Evolutionary conservation across 2,888 invertebrate genomes (phyloP).

Genomic region (Synergus umbraculus): DNA sequence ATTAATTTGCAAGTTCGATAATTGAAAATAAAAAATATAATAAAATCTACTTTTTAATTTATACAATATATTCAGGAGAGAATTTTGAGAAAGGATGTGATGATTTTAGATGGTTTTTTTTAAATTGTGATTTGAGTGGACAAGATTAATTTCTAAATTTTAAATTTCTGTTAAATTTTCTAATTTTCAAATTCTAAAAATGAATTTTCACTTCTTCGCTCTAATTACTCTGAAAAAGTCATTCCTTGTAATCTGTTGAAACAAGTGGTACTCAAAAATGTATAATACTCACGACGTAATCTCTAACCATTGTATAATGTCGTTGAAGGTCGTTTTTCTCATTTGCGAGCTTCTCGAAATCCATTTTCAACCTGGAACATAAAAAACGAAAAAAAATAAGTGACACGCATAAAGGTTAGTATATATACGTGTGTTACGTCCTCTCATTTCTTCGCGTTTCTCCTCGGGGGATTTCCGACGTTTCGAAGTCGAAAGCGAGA

Average conservation of each 20-base stretch:
- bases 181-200: neutral
- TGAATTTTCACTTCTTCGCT: neutral
- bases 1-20: too few species aligned
- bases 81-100: neutral
- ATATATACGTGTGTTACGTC: slow-evolving; percentile 28
- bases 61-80: too few species aligned
- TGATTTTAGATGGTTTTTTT: too few species aligned
- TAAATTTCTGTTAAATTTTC: too few species aligned
- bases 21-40: too few species aligned
- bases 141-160: neutral
- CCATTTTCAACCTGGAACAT: slow-evolving; percentile 92
- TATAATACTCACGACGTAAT: slow-evolving; percentile 62
- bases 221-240: neutral
- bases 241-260: slow-evolving; percentile 36
- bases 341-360: slow-evolving; percentile 97
- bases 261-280: slow-evolving; percentile 23
- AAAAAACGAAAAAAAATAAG: slow-evolving; percentile 52
- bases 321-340: slow-evolving; percentile 99
- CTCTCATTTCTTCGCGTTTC: slow-evolving; percentile 44
- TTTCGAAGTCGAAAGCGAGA: slow-evolving; percentile 60
- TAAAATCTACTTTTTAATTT: too few species aligned
- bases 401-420: slow-evolving; percentile 52
- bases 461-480: slow-evolving; percentile 59
- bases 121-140: neutral
- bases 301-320: slow-evolving; percentile 98